These are phyloP conservation scores for Phycodurus eques DNA, from an alignment of 2,113 vertebrate species.

Conservation along the genomic window DNA sequence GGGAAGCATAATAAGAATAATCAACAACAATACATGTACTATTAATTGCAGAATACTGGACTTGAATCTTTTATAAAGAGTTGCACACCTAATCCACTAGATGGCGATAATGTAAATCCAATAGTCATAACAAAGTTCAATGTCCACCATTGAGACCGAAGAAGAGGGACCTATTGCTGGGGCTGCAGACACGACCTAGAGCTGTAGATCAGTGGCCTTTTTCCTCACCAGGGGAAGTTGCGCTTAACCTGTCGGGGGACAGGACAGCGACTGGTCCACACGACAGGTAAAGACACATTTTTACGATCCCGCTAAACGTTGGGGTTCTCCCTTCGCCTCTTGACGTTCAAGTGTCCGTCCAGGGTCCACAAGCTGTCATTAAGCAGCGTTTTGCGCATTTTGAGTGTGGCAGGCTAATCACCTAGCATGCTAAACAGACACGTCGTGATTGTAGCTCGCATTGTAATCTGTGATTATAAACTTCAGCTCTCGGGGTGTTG, in stretches of 20 bases:
- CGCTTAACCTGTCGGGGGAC: slow-evolving; percentile 9
- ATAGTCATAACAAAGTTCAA: neutral
- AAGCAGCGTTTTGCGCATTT: slow-evolving; percentile 9
- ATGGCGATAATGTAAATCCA: neutral
- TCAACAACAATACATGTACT: neutral
- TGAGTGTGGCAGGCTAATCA: slow-evolving; percentile 20
- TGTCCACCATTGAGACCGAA: neutral
- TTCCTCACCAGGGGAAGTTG: slow-evolving; percentile 12
- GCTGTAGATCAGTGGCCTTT: slow-evolving; percentile 6
- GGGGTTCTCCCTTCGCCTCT: neutral
- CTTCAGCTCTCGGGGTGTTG: no score
- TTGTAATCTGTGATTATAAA: no score
- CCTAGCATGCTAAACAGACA: slow-evolving; percentile 33
- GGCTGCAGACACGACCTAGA: slow-evolving; percentile 50
- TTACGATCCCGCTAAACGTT: neutral
- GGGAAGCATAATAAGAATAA: neutral
- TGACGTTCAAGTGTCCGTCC: neutral
- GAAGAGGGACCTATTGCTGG: neutral
- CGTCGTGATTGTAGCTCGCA: neutral
- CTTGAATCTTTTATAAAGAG: neutral
- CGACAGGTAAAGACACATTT: slow-evolving; percentile 43
- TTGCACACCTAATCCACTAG: neutral
- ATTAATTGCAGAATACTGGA: neutral
- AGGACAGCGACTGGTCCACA: slow-evolving; percentile 15
- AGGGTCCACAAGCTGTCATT: slow-evolving; percentile 9